These are phyloP conservation scores for Drosophila novamexicana DNA, from an alignment of 1,140 invertebrate species.

Conservation along the genomic window DNA sequence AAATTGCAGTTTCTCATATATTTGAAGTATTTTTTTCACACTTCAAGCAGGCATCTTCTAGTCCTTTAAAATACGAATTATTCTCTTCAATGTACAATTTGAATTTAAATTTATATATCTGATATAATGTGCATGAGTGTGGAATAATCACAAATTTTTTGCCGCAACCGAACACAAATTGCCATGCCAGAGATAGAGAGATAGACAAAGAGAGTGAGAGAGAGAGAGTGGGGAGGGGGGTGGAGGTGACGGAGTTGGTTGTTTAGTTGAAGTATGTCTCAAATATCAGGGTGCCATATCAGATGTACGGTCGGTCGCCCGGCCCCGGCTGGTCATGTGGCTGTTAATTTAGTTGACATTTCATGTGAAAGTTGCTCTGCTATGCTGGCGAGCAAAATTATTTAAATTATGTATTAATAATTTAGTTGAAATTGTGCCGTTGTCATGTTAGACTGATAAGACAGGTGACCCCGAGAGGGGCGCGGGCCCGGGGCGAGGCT, in stretches of 20 bases:
- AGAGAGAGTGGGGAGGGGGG: neutral
- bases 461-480: neutral
- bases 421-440: conserved; percentile 47
- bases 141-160: conserved; percentile 1
- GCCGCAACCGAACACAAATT: conserved; percentile 20
- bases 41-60: neutral
- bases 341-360: conserved; percentile 23
- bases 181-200: conserved; percentile 14
- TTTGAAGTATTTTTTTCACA: too few species aligned
- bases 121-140: conserved; percentile 11
- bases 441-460: conserved; percentile 55
- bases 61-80: neutral
- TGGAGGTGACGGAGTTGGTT: neutral
- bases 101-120: conserved; percentile 21
- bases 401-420: conserved; percentile 66
- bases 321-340: neutral
- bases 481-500: neutral
- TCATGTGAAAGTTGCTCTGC: neutral
- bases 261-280: neutral
- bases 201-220: neutral
- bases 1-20: neutral
- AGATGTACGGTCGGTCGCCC: conserved; percentile 1
- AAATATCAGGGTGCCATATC: conserved; percentile 17
- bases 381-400: conserved; percentile 7
- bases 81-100: conserved; percentile 2